Evolutionary conservation across 2,113 vertebrate species (phyloP).

Genomic region (Gymnarchus niloticus): DNA sequence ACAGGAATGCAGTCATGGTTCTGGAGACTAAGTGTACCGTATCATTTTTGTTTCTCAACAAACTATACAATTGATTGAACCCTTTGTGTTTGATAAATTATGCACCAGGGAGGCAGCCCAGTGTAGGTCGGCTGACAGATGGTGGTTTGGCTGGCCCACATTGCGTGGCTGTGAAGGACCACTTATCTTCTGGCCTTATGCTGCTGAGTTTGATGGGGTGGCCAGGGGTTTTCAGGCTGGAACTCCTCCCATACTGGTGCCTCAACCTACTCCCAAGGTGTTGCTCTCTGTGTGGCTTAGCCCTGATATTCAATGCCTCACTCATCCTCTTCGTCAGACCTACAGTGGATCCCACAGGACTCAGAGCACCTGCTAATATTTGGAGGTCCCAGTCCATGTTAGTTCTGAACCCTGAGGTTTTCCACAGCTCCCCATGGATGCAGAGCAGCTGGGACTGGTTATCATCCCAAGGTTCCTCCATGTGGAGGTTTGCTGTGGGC

Average conservation of each 20-base stretch:
- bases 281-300: neutral
- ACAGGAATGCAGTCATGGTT: neutral
- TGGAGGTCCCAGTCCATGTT: neutral
- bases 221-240: neutral
- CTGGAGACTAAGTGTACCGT: neutral
- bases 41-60: neutral
- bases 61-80: neutral
- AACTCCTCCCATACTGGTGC: neutral
- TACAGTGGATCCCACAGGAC: neutral
- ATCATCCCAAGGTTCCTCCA: neutral
- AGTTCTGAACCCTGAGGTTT: neutral
- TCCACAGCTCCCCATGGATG: neutral
- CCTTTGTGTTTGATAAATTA: neutral
- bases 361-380: no score
- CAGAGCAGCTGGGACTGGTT: neutral
- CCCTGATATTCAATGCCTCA: neutral
- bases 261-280: neutral
- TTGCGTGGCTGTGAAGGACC: neutral
- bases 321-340: neutral
- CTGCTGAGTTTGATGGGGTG: neutral
- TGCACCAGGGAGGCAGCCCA: neutral
- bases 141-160: neutral
- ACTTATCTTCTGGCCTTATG: neutral
- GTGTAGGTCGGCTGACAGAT: neutral
- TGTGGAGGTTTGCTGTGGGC: neutral